phyloP scores from a whole-genome alignment of 2,797 vertebrate genomes.

The Pelodytes ibericus region DNA sequence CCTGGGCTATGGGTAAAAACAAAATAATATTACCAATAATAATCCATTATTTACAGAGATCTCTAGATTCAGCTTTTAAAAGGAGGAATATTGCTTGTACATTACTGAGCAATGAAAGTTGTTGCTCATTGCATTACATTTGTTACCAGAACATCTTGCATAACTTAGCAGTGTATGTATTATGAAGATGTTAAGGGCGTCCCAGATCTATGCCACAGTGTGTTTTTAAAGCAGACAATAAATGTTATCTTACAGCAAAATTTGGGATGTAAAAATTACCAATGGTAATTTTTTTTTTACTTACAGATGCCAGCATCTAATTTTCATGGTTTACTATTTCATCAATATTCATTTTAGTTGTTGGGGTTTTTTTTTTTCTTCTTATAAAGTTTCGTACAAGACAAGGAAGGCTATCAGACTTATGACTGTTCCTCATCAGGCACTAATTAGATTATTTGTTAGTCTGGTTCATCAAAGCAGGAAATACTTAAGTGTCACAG shows the following conservation, averaged over 20 bases:
- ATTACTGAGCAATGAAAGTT: slow-evolving; percentile 3
- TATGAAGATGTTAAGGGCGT: slow-evolving; percentile 24
- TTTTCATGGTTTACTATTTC: slow-evolving; percentile 54
- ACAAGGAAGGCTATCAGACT: slow-evolving; percentile 60
- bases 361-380: slow-evolving; percentile 20
- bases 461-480: slow-evolving; percentile 69
- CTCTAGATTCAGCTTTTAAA: too few species aligned
- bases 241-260: slow-evolving; percentile 1
- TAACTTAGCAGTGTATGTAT: slow-evolving; percentile 27
- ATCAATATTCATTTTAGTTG: slow-evolving; percentile 6
- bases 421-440: slow-evolving; percentile 66
- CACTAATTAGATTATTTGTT: slow-evolving; percentile 72
- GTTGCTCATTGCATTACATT: slow-evolving; percentile 13
- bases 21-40: too few species aligned
- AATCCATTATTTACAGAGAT: too few species aligned
- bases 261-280: not conserved
- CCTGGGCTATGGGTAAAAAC: too few species aligned
- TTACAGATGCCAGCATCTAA: slow-evolving; percentile 50
- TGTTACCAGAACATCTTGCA: slow-evolving; percentile 20
- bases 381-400: slow-evolving; percentile 55
- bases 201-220: not conserved
- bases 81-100: not conserved
- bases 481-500: slow-evolving; percentile 70
- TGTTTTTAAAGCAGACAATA: not conserved
- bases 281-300: not conserved